Percentiles rank a stretch among this genome's conserved stretches.
Conservation (phyloP, 2,797 vertebrate genomes). For the Rallus crepitans region DNA sequence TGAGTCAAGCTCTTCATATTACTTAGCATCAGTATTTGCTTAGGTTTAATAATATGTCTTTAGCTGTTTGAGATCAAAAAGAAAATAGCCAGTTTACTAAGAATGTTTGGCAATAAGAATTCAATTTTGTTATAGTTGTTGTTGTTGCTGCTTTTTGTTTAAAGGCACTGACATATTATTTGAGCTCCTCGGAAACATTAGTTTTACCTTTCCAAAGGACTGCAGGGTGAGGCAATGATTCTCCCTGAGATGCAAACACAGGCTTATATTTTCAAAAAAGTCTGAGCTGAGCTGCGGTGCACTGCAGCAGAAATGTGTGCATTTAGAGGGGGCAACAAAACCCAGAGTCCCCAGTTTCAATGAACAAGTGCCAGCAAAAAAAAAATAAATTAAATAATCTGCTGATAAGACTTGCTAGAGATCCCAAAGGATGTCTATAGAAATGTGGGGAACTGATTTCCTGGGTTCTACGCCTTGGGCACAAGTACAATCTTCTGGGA, state of each 20-base stretch:
- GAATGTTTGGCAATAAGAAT: not conserved
- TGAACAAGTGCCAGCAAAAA: not conserved
- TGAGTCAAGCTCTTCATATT: conserved; percentile 11
- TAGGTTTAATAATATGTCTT: conserved; percentile 1
- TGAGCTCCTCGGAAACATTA: not conserved
- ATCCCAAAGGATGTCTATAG: not conserved
- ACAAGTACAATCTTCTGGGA: not conserved
- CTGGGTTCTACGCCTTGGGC: not conserved
- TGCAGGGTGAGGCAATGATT: not conserved
- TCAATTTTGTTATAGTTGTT: not conserved
- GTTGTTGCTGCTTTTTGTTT: not conserved
- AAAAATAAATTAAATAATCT: not conserved
- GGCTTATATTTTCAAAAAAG: not conserved
- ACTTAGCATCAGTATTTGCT: not conserved
- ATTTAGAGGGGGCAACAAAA: not conserved
- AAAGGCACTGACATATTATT: not conserved
- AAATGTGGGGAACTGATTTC: not conserved
- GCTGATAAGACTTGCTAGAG: not conserved
- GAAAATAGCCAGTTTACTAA: not conserved
- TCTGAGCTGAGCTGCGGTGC: not conserved
- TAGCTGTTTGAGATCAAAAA: not conserved
- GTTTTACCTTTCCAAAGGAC: not conserved
- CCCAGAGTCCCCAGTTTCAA: not conserved
- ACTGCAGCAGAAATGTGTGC: not conserved
- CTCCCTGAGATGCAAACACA: not conserved